Percentiles rank a stretch among this genome's conserved stretches.
Evolutionary conservation across 2,888 invertebrate species (phyloP).

Genomic region (Drepana falcataria): DNA sequence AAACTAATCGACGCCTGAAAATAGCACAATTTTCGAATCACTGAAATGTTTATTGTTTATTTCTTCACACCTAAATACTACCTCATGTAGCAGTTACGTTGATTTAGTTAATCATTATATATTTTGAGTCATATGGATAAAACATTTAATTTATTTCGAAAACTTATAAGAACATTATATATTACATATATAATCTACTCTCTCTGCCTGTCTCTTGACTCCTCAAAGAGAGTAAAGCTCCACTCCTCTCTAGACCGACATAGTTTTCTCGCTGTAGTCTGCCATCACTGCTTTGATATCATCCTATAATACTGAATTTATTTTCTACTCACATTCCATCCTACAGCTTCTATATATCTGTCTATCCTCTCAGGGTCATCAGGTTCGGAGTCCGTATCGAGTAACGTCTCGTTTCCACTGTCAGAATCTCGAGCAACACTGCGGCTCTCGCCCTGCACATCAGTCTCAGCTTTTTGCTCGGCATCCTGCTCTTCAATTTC

Average conservation of each 20-base stretch:
- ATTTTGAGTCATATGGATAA: no score
- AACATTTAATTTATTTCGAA: no score
- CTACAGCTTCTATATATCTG: slow-evolving; percentile 81
- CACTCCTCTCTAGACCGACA: no score
- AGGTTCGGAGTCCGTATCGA: slow-evolving; percentile 82
- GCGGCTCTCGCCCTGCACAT: slow-evolving; percentile 54
- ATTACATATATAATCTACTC: no score
- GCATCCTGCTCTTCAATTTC: slow-evolving; percentile 65
- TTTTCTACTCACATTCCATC: slow-evolving; percentile 85
- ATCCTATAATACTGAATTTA: background rate
- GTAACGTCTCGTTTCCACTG: slow-evolving; percentile 76
- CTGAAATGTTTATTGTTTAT: slow-evolving; percentile 26
- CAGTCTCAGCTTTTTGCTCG: slow-evolving; percentile 52
- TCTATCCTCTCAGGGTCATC: slow-evolving; percentile 81
- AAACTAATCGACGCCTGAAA: slow-evolving; percentile 9
- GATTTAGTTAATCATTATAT: background rate
- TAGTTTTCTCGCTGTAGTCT: no score
- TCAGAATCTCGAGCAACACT: slow-evolving; percentile 62
- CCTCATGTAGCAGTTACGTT: background rate
- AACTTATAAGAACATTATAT: no score
- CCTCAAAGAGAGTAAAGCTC: no score
- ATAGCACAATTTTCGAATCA: slow-evolving; percentile 13
- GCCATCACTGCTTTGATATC: no score
- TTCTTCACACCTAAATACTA: no score
- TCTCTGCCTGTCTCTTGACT: no score